phyloP scores from a whole-genome alignment of 2,113 vertebrate genomes.

The Puffinus mauretanicus region DNA sequence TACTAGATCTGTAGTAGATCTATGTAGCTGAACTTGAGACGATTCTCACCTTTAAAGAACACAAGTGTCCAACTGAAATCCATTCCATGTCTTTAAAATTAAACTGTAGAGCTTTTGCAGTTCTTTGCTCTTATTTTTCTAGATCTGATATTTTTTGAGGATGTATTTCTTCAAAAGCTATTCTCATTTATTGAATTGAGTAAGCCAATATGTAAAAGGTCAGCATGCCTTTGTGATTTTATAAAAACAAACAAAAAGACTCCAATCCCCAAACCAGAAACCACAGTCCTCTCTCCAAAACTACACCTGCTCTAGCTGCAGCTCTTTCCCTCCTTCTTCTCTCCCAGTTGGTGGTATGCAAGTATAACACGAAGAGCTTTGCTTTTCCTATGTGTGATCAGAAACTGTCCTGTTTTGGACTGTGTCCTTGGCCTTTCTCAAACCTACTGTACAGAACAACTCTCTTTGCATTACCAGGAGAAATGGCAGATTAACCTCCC shows the following conservation, averaged over 20 bases:
- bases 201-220: neutral
- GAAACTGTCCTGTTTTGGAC: neutral
- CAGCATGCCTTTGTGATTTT: neutral
- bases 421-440: neutral
- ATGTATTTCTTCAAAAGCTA: neutral
- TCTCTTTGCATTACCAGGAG: neutral
- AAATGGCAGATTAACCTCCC: neutral
- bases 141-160: neutral
- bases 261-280: neutral
- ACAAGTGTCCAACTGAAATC: neutral
- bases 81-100: neutral
- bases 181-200: neutral
- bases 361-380: neutral
- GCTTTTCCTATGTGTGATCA: neutral
- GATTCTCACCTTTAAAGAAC: neutral
- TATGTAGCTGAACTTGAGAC: neutral
- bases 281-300: neutral
- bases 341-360: fast-evolving
- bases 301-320: neutral
- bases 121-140: neutral
- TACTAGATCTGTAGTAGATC: neutral
- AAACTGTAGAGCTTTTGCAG: neutral
- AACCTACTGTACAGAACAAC: neutral
- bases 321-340: neutral
- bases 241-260: neutral